These are phyloP conservation scores for Capromys pilorides DNA, from an alignment of 2,797 vertebrate species.

Conservation along the genomic window DNA sequence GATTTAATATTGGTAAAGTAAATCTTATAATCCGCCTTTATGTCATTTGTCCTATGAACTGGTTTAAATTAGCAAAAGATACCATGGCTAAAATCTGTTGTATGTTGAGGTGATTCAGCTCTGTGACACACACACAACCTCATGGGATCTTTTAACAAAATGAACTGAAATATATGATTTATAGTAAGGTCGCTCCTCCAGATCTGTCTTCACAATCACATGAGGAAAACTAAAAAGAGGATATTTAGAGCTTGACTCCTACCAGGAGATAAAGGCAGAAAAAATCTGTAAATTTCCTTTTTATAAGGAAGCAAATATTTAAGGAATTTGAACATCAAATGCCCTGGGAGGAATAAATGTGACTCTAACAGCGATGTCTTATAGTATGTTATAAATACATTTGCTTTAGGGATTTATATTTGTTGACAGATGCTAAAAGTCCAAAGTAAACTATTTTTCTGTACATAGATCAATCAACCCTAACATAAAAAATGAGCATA, in stretches of 20 bases:
- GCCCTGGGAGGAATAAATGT: conserved; percentile 79
- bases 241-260: conserved; percentile 15
- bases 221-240: background rate
- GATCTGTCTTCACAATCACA: background rate
- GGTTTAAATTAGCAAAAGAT: conserved; percentile 36
- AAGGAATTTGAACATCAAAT: conserved; percentile 76
- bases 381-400: conserved; percentile 72
- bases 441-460: conserved; percentile 72
- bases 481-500: conserved; percentile 76
- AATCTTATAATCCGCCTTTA: conserved; percentile 33
- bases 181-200: background rate
- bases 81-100: background rate
- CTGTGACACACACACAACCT: background rate
- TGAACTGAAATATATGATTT: background rate
- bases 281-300: conserved; percentile 79
- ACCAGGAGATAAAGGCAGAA: conserved; percentile 68
- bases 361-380: conserved; percentile 76
- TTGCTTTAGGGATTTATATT: conserved; percentile 68
- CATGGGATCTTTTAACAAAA: conserved; percentile 13
- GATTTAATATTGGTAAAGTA: conserved; percentile 35
- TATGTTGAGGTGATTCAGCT: background rate
- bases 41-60: conserved; percentile 18
- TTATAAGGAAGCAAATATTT: conserved; percentile 81
- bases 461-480: conserved; percentile 66
- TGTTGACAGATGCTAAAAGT: conserved; percentile 72